Conservation (phyloP, 2,888 invertebrate species). For the Tribolium freemani region DNA sequence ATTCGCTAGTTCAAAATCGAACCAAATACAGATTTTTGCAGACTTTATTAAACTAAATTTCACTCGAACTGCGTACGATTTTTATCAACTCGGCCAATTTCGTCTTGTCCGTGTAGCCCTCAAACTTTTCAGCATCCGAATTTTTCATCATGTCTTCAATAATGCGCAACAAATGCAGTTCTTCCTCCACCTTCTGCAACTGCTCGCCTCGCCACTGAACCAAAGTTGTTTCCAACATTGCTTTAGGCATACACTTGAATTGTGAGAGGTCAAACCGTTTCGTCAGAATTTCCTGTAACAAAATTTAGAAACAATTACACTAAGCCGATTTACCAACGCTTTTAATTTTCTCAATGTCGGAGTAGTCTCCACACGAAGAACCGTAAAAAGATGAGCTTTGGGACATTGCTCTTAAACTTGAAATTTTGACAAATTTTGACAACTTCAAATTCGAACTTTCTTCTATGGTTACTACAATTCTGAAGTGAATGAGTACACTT, state of each 20-base stretch:
- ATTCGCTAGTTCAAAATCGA: not conserved
- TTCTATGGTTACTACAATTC: not conserved
- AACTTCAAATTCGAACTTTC: not conserved
- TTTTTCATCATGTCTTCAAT: constrained; percentile 18
- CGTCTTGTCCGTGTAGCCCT: constrained; percentile 6
- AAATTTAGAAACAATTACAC: not conserved
- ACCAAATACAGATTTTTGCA: not conserved
- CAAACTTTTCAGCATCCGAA: not conserved
- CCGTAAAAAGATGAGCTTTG: not conserved
- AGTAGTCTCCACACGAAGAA: not conserved
- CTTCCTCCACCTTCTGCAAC: constrained; percentile 10
- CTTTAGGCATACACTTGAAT: not conserved
- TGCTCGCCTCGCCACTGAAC: not conserved
- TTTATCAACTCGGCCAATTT: constrained; percentile 1
- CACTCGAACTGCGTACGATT: not conserved
- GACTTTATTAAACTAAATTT: not conserved
- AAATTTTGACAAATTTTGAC: not conserved
- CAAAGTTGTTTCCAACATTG: not conserved
- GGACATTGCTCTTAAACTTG: not conserved
- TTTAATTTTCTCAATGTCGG: not conserved
- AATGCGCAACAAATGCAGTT: not conserved
- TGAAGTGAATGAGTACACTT: not conserved
- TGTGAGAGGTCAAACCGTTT: not conserved
- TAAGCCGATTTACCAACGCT: not conserved
- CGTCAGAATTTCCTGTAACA: not conserved